Percentiles rank a stretch among this genome's conserved stretches.
Conservation (phyloP, 2,888 invertebrate genomes). For the Ceraclea dissimilis region DNA sequence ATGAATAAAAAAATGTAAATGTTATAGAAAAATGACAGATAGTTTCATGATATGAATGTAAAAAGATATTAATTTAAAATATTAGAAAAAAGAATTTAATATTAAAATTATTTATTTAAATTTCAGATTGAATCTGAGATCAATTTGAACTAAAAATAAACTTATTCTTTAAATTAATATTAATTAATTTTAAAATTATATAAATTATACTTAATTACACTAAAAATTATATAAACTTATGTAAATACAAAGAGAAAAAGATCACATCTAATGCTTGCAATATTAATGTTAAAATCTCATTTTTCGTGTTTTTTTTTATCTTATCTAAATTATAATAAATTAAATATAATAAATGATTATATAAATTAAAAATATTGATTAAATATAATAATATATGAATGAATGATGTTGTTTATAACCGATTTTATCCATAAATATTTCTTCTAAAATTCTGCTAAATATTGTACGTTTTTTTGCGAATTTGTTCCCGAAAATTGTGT, state of each 20-base stretch:
- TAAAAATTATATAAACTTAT: no score
- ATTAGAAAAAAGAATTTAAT: not conserved
- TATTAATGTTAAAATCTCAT: not conserved
- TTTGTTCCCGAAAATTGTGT: no score
- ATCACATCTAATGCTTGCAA: slow-evolving; percentile 1
- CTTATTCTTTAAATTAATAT: not conserved
- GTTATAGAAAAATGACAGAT: not conserved
- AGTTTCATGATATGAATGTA: not conserved
- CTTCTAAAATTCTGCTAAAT: no score
- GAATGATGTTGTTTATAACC: no score
- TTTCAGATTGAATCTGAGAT: not conserved
- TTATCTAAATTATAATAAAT: not conserved
- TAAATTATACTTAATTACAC: no score
- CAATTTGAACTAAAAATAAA: not conserved
- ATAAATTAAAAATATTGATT: no score
- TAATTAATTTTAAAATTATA: no score
- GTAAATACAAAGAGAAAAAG: not conserved
- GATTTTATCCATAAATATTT: no score
- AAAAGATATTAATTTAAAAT: not conserved
- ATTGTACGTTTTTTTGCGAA: no score
- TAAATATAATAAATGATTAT: no score
- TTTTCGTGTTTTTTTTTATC: not conserved
- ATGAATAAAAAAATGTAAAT: not conserved
- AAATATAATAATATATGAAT: no score
- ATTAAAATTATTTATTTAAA: not conserved